phyloP scores from a whole-genome alignment of 1,140 invertebrate species.

The Pseudobourletiella spinata region DNA sequence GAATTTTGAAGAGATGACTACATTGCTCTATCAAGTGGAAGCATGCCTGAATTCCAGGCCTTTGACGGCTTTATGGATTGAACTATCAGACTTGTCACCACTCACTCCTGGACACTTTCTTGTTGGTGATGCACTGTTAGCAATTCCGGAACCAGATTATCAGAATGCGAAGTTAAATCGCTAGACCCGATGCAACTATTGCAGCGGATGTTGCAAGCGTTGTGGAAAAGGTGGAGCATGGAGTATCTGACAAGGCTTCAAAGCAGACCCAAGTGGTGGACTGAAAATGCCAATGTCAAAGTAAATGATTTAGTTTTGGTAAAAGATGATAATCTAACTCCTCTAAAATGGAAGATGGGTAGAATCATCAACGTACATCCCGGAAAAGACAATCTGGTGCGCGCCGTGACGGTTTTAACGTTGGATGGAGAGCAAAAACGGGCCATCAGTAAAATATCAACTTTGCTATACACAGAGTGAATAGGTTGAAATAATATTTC shows the following conservation, averaged over 20 bases:
- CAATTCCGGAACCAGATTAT: slow-evolving; percentile 9
- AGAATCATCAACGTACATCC: slow-evolving; percentile 36
- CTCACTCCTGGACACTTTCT: slow-evolving; percentile 35
- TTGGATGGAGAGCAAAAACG: too few relatives aligned
- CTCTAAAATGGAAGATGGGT: slow-evolving; percentile 38
- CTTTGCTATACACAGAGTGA: too few relatives aligned
- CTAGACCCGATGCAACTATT: slow-evolving; percentile 7
- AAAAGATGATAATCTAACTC: slow-evolving; percentile 20
- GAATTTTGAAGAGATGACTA: too few relatives aligned
- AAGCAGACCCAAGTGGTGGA: slow-evolving; percentile 6
- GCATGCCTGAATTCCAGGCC: too few relatives aligned
- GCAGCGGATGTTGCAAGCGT: slow-evolving; percentile 3
- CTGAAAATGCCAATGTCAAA: slow-evolving; percentile 7
- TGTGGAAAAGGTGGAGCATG: slow-evolving; percentile 34
- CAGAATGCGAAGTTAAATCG: not conserved
- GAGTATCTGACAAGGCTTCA: slow-evolving; percentile 19
- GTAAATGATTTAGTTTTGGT: slow-evolving; percentile 31
- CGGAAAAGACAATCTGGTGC: slow-evolving; percentile 35
- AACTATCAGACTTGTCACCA: slow-evolving; percentile 36
- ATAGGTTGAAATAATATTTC: too few relatives aligned
- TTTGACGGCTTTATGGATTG: slow-evolving; percentile 30
- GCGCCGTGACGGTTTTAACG: slow-evolving; percentile 25
- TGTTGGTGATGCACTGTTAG: slow-evolving; percentile 11
- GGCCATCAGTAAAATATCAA: too few relatives aligned
- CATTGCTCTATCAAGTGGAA: too few relatives aligned